Base-by-base conservation (phyloP, 2,797 vertebrate genomes). In the Fistularia tabacaria region DNA sequence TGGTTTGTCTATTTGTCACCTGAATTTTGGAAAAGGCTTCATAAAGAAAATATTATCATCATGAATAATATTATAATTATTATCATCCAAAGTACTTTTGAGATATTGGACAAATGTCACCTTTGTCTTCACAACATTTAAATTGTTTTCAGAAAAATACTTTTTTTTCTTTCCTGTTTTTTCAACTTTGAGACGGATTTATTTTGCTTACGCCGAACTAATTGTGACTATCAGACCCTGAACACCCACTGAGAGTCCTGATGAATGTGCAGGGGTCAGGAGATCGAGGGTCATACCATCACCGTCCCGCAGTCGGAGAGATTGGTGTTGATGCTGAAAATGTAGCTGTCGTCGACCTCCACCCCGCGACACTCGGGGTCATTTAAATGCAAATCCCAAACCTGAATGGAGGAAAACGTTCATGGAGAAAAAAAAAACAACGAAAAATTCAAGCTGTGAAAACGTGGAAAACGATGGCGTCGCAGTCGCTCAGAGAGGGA, bases 381-480 rank as follows among this genome's bases (percentile, higher is more conserved):
- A 38, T 90, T 92, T 51, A 90, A 65, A 73, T 93, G 85, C 77
- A 92, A 83, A 89, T 92, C 88, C 86, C 86, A 89, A 51, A 88
- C 87, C 89, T 92, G 58, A 36, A 67, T 40, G 64, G 10, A 57
- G 64, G 62, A 59, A 11, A 62, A 65, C n/a, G n/a, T n/a, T n/a
- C n/a, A n/a, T n/a, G n/a, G n/a, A n/a, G n/a, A 51, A n/a, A 10
- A 38, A 7, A 45, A 2, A 41, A 25, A 36, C 42, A 36, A 48
- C 36, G 9, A 7, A 7, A 8, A 8, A 42, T 13, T 46, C n/a
- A 10, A 4, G 14, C 41, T 52, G 7, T 37, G 45, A 14, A 46
- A 46, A 46, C 13, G 1, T 12, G 14, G 9, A 13, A 45, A 45
- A n/a, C n/a, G n/a, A n/a, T n/a, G n/a, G n/a, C n/a, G n/a, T n/a